Conservation (phyloP, 2,888 invertebrate genomes). For the Bibio marci region DNA sequence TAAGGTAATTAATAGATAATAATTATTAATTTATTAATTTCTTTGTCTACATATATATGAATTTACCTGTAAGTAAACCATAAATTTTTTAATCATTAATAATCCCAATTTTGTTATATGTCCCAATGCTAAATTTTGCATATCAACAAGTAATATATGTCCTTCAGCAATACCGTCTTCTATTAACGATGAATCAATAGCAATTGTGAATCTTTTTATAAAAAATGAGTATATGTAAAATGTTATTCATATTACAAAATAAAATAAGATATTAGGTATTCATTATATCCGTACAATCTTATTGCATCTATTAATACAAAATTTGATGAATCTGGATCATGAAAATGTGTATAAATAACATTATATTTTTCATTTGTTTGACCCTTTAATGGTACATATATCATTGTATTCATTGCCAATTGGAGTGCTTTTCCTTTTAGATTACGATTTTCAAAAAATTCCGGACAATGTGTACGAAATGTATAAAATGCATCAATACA, state of each 20-base stretch:
- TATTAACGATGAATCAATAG: conserved; percentile 36
- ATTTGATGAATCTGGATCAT: conserved; percentile 39
- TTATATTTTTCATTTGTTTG: conserved; percentile 38
- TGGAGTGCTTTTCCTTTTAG: conserved; percentile 32
- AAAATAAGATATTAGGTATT: background rate
- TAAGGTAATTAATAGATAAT: background rate
- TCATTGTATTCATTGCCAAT: conserved; percentile 30
- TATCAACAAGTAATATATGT: conserved; percentile 43
- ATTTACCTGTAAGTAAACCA: conserved; percentile 45
- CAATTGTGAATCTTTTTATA: conserved; percentile 10
- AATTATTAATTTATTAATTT: background rate
- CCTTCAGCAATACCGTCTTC: conserved; percentile 44
- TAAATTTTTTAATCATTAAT: conserved; percentile 45
- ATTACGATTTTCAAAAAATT: conserved; percentile 42
- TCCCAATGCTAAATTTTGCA: conserved; percentile 38
- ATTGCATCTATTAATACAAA: conserved; percentile 36
- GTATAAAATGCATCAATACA: conserved; percentile 54
- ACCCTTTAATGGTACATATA: conserved; percentile 29
- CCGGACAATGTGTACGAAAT: conserved; percentile 43
- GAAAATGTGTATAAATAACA: conserved; percentile 33
- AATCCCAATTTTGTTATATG: conserved; percentile 47
- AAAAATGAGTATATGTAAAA: conserved; percentile 33
- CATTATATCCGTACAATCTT: conserved; percentile 27
- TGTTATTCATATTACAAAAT: background rate
- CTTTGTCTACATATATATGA: background rate